Percentiles rank a stretch among this genome's conserved stretches.
These are phyloP conservation scores for Naja naja DNA, from an alignment of 2,113 vertebrate species.

Conservation along the genomic window DNA sequence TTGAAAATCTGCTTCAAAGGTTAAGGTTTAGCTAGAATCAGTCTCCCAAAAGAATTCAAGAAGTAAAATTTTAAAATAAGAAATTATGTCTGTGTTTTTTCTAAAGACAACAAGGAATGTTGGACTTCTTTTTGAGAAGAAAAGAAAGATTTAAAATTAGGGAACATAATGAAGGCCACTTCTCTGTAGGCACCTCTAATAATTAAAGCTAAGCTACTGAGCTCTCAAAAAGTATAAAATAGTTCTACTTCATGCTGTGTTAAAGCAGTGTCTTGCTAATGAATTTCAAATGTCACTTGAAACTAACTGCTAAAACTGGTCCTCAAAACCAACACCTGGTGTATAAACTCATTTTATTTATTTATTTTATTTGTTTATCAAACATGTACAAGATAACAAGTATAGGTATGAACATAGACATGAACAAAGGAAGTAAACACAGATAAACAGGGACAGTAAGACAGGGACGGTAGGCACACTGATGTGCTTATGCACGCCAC, in stretches of 20 bases:
- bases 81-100: not conserved
- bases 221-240: not conserved
- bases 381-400: too few relatives aligned
- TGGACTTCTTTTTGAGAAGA: not conserved
- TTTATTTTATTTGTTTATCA: too few relatives aligned
- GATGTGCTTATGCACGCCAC: too few relatives aligned
- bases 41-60: not conserved
- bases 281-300: not conserved
- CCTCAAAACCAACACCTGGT: not conserved
- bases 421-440: too few relatives aligned
- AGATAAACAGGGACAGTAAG: too few relatives aligned
- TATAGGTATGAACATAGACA: too few relatives aligned
- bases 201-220: not conserved
- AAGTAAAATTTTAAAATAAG: not conserved
- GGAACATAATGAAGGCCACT: not conserved
- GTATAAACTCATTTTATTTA: not conserved
- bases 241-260: not conserved
- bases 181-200: not conserved
- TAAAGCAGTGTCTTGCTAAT: not conserved
- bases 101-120: not conserved
- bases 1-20: not conserved
- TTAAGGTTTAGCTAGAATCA: not conserved
- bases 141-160: not conserved
- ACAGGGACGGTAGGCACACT: too few relatives aligned
- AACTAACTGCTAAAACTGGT: not conserved